Base-by-base conservation (phyloP, 2,797 vertebrate species). In the Thaleichthys pacificus region DNA sequence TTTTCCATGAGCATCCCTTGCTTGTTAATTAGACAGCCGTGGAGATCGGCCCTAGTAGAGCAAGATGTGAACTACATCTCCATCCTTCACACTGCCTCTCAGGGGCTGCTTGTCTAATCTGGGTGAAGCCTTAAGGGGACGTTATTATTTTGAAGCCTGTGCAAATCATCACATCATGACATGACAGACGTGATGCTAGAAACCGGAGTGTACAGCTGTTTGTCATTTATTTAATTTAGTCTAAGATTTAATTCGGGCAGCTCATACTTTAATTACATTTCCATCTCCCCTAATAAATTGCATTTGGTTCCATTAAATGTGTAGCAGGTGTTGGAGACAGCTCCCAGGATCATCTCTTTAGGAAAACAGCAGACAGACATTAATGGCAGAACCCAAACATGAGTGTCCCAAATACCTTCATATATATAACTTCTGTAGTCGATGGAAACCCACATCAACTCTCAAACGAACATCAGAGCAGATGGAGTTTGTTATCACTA, bases 201-300 rank as follows among this genome's bases (percentile, higher is more conserved):
- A 67, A 35, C n/a, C 63, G 68, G 70, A 38, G 73, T 85, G 87
- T 88, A 89, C 91, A 93, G 91, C 90, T 93, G 91, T 93, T 90
- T 87, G 84, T 87, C 82, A 85, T 86, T 91, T 89, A 90, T 91
- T 89, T 87, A 76, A 88, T 90, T 86, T 85, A 81, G 83, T 83
- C 85, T 80, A 85, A 86, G 84, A 91, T 87, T 90, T 82, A 88
- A 91, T 91, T 91, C 86, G 76, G 73, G 82, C 70, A 77, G 85
- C 87, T 87, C 78, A 70, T 64, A 69, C 88, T 91, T 90, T 91
- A 92, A 93, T 92, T 92, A 89, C 85, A 90, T 87, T 86, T 74
- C 38, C 61, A 66, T 82, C 84, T 84, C 81, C 80, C 78, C 84
- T 89, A 91, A 93, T 92, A 89, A 91, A 91, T 91, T 91, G 86